phyloP scores from a whole-genome alignment of 2,797 vertebrate genomes.

The Eremophila alpestris region DNA sequence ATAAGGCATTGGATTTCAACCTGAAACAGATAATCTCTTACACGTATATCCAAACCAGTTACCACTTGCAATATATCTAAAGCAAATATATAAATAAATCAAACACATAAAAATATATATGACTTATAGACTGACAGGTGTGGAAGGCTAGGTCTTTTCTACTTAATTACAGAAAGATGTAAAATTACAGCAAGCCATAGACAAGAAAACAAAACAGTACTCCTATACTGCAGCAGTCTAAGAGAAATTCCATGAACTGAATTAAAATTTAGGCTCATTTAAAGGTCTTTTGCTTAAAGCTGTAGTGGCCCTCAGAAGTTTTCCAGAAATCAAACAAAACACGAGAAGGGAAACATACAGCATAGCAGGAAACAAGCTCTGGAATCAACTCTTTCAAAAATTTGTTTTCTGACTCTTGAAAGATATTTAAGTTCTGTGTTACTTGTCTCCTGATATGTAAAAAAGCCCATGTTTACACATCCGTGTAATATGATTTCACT shows the following conservation, averaged over 20 bases:
- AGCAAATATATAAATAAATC: not conserved
- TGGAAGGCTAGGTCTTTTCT: not conserved
- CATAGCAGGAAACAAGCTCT: not conserved
- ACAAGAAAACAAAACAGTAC: not conserved
- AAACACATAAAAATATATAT: not conserved
- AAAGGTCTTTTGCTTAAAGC: not conserved
- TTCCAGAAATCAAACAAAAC: not conserved
- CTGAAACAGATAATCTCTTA: not conserved
- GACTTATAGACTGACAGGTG: not conserved
- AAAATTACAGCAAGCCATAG: not conserved
- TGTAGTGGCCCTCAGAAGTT: not conserved
- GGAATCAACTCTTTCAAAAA: not conserved
- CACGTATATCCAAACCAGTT: not conserved
- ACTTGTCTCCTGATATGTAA: not conserved
- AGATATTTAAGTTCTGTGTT: not conserved
- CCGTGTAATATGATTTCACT: not conserved
- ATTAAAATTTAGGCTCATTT: not conserved
- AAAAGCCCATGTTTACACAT: rapidly evolving
- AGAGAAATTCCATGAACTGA: not conserved
- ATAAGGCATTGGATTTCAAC: not conserved
- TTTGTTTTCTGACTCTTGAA: not conserved
- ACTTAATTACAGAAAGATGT: not conserved
- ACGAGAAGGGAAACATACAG: not conserved
- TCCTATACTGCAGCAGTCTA: not conserved
- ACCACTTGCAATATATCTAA: not conserved